Base-by-base conservation (phyloP, 64 coral and sea anemone species). In the Platygyra sinensis region DNA sequence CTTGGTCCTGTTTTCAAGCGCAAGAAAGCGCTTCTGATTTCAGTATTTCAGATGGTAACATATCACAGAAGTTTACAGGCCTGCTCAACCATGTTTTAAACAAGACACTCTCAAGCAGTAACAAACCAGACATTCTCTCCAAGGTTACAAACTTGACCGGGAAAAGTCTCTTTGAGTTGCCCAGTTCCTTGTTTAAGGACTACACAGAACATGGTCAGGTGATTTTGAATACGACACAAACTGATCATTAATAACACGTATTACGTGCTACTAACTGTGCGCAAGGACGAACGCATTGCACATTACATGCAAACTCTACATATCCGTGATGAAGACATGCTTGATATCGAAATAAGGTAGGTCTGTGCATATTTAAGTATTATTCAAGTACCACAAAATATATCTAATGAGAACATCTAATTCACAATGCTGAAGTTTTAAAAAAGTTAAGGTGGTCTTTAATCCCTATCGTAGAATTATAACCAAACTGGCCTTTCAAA, bases 311-410 rank as follows among this genome's bases (percentile, higher is more conserved):
- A 73, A 73, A 73, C 25, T 31, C 15, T 73, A 31, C 71, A 73
- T 31, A 14, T 73, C 27, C 71, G 71, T 73, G 71, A 73, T 32
- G 71, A 73, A 73, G 71, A 32, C 28, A 2, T 73, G 71, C 9
- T 73, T 73, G 27, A 73, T 30, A 73, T 73, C 14, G 71, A 30
- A 73, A 73, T 73, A 30, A 73, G 71, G 71, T 73, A 73, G 29
- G 71, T 73, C 15, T 57, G 15, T 57, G 54, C 42, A 46, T 46
- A 46, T 46, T 6, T 46, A 3, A 46, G 42, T 5, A 16, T 57
- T 57, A 0, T 57, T 57, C 12, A 57, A 57, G 15, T 57, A 57
- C 54, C 54, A 57, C 10, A 13, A 57, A 57, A 57, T n/a, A 57
- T 57, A 57, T 46, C 3, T 46, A 46, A 46, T 46, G 3, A 46